Base-by-base conservation (phyloP, 64 coral and sea anemone genomes). In the Anthopleura sola region DNA sequence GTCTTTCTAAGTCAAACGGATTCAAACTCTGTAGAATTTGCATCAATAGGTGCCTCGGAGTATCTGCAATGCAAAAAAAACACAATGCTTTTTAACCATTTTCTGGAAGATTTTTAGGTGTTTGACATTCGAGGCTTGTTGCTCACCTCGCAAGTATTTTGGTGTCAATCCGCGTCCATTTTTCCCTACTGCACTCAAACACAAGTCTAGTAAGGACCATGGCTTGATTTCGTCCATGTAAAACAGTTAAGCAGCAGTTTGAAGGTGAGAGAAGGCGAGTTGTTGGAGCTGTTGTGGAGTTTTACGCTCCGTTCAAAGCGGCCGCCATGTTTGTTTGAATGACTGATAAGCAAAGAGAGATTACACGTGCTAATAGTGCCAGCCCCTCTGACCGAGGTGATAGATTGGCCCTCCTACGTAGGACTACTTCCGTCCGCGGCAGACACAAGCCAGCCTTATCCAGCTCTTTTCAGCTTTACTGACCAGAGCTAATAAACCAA, bases 21-120 rank as follows among this genome's bases (percentile, higher is more conserved):
- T 60, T 83, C 26, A 83, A 83, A 83, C 82, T 57, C 82, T 83
- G 82, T 28, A 83, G 26, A 31, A 83, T 60, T 39, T 83, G 82
- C 82, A 83, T 83, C 21, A 83, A 83, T 2, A 83, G 82, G 34
- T 83, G 82, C 50, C 82, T 83, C 34, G 82, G 82, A 20, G 55
- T 83, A 15, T 54, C 82, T 83, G 82, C 15, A 56, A 79, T n/a
- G 7, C 13, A 23, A 77, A 77, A 77, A 29, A 18, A 75, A n/a
- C 8, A 44, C 9, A 77, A 14, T 77, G 58, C 21, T 62, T 62
- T 23, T 8, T 26, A 62, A 26, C 8, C 5, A n/a, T 62, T 62
- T 62, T 62, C n/a, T 11, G 3, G 58, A 26, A 62, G 21, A 3
- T 62, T 62, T n/a, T 26, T n/a, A n/a, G n/a, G n/a, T n/a, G n/a